Evolutionary conservation across 92 coral and sea anemone genomes (phyloP), one percentile per base, ranked within the genome.

Genomic region (Galaxea fascicularis): DNA sequence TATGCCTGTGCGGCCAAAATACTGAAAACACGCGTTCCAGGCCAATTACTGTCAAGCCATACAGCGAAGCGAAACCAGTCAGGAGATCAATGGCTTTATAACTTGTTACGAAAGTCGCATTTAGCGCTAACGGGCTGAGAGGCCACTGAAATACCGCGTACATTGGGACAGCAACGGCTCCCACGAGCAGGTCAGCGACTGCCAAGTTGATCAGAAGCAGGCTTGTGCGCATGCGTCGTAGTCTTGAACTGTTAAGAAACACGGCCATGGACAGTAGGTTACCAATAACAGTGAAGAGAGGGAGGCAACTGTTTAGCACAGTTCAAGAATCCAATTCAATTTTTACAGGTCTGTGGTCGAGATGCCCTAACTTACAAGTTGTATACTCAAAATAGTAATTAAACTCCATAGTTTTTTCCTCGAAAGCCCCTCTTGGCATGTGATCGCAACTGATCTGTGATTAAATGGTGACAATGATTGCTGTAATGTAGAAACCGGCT

Each of bases 171-270:
- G 87, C 76, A 3, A 89, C 78, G 21, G 90, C 90, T 75, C 93
- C 93, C 79, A 89, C 93, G 58, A 89, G 82, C 30, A 89, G 87
- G 90, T 89, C 93, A 53, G 93, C 93, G 68, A 80, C 83, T 12
- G 93, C 84, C 41, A 89, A 76, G 80, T 85, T 89, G 64, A 89
- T 85, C 28, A 85, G 79, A 3, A 89, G 86, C 62, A 78, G 31
- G 68, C 93, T 85, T 21, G 90, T 87, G 80, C 93, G 93, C 76
- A 89, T 72, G 87, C 93, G 93, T 18, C 78, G 82, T 12, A 89
- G 87, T 47, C 93, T 71, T 72, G 79, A 77, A 60, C 62, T 89
- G 28, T 54, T 54, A 14, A 85, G 62, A 57, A 85, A 89, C 65
- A 89, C 80, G 17, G 83, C 82, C 3, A 89, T 65, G 16, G 87